Conservation (phyloP, 2,113 vertebrate species). For the Oryctolagus cuniculus region DNA sequence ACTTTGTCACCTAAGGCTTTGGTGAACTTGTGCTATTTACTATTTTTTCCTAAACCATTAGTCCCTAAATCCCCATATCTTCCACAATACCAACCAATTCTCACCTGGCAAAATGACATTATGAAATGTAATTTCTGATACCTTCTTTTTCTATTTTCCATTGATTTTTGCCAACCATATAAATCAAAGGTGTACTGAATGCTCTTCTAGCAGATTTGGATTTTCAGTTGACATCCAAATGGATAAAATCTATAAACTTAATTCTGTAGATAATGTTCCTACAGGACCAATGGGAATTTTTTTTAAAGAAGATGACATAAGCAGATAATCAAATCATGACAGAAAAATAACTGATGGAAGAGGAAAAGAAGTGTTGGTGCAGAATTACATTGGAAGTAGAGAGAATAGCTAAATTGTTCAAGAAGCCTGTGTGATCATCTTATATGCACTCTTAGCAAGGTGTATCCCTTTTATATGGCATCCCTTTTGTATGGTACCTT, state of each 20-base stretch:
- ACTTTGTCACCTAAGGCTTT: not conserved
- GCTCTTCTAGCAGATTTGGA: not conserved
- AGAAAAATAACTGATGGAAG: not conserved
- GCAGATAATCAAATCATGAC: not conserved
- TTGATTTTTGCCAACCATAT: not conserved
- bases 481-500: not conserved
- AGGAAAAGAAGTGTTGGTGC: not conserved
- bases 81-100: not conserved
- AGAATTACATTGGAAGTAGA: not conserved
- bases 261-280: not conserved
- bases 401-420: not conserved
- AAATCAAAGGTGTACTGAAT: not conserved
- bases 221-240: constrained; percentile 1
- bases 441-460: not conserved
- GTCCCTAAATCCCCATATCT: not conserved
- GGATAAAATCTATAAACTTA: not conserved
- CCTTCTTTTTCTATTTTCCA: not conserved
- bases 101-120: constrained; percentile 54
- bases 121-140: not conserved
- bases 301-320: not conserved
- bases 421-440: not conserved
- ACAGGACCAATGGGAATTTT: not conserved
- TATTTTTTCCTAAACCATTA: not conserved
- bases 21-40: not conserved
- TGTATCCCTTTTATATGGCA: not conserved